Percentiles rank a stretch among this genome's conserved stretches.
phyloP scores from a whole-genome alignment of 92 coral and sea anemone species.

The Umimayanthus chanpuru region DNA sequence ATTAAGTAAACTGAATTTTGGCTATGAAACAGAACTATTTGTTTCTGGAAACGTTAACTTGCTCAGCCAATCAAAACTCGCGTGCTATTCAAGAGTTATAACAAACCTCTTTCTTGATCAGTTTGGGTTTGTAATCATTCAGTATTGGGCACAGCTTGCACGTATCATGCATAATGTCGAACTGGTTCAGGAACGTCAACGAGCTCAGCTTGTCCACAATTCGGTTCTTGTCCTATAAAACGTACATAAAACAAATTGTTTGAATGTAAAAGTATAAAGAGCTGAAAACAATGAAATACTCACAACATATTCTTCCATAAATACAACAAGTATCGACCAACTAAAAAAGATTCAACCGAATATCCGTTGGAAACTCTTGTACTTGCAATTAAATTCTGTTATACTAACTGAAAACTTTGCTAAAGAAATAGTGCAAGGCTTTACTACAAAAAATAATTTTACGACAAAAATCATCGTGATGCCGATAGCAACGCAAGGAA shows the following conservation, averaged over 20 bases:
- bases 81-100: too few species aligned
- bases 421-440: background rate
- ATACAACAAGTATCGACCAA: too few species aligned
- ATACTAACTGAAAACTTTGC: background rate
- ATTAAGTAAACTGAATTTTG: too few species aligned
- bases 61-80: too few species aligned
- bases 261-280: background rate
- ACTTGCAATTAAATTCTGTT: background rate
- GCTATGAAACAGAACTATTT: too few species aligned
- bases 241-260: background rate
- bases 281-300: background rate
- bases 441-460: background rate
- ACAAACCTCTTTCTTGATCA: slow-evolving; percentile 33
- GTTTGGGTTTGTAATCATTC: slow-evolving; percentile 42
- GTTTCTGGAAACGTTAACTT: too few species aligned
- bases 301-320: too few species aligned
- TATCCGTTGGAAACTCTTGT: background rate
- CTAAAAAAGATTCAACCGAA: too few species aligned
- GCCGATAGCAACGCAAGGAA: too few species aligned
- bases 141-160: slow-evolving; percentile 32
- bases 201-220: slow-evolving; percentile 38
- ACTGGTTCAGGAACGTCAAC: slow-evolving; percentile 4
- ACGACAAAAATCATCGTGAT: too few species aligned
- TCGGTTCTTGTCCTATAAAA: slow-evolving; percentile 24
- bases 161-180: slow-evolving; percentile 15